Evolutionary conservation across 92 coral and sea anemone genomes (phyloP).

Genomic region (Porites lobata): DNA sequence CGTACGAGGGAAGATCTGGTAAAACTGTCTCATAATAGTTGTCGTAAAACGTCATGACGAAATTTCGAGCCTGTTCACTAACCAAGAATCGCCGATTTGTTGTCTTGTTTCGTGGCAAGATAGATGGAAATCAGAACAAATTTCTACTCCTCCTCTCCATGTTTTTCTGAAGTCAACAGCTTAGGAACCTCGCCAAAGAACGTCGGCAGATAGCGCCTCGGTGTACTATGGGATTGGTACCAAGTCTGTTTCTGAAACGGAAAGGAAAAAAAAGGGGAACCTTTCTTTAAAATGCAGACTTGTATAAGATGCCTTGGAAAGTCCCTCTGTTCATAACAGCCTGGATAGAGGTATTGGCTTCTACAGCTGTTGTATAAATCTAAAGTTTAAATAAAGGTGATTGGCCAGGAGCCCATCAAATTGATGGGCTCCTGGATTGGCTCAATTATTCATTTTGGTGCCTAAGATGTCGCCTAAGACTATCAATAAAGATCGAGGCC

Average conservation of each 20-base stretch:
- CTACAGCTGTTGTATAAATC: too few species aligned
- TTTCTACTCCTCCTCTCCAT: background rate
- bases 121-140: background rate
- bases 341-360: too few species aligned
- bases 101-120: background rate
- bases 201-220: background rate
- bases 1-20: conserved; percentile 88
- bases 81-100: background rate
- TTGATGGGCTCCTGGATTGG: too few species aligned
- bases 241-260: background rate
- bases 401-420: too few species aligned
- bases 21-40: conserved; percentile 47
- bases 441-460: too few species aligned
- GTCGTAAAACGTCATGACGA: conserved; percentile 92
- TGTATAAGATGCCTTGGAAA: too few species aligned
- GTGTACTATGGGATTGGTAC: background rate
- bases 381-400: too few species aligned
- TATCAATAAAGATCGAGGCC: too few species aligned
- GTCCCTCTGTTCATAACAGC: too few species aligned
- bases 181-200: conserved; percentile 18
- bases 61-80: background rate
- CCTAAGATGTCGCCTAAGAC: too few species aligned
- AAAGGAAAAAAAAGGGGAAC: too few species aligned
- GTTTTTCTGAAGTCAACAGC: conserved; percentile 31
- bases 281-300: too few species aligned